Conservation (phyloP, 2,888 invertebrate genomes). For the Drosophila pseudotalamancana region DNA sequence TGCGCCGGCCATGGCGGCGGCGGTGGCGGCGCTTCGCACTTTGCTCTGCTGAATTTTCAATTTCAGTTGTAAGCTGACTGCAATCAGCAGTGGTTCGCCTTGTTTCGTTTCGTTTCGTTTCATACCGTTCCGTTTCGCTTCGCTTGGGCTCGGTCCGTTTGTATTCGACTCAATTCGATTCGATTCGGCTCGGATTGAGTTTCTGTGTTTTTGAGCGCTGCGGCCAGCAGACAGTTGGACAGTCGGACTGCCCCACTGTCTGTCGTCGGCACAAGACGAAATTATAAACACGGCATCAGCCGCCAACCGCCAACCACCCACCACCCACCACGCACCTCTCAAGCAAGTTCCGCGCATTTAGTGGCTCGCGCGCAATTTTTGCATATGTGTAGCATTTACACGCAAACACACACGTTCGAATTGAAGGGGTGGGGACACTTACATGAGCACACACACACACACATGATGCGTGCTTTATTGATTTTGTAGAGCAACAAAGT, state of each 20-base stretch:
- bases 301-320: conserved; percentile 15
- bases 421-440: neutral
- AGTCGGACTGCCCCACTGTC: conserved; percentile 28
- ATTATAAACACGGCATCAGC: conserved; percentile 30
- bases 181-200: conserved; percentile 30
- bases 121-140: conserved; percentile 32
- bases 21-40: conserved; percentile 79
- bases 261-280: conserved; percentile 34
- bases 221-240: conserved; percentile 14
- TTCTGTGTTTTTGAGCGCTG: conserved; percentile 30
- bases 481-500: conserved; percentile 61
- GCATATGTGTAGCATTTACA: conserved; percentile 41
- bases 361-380: conserved; percentile 55
- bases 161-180: conserved; percentile 15
- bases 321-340: conserved; percentile 33
- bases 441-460: conserved; percentile 10
- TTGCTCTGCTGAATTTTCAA: conserved; percentile 83
- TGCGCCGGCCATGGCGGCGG: conserved; percentile 44
- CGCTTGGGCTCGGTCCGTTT: conserved; percentile 19
- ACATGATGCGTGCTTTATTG: conserved; percentile 61
- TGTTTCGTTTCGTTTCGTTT: conserved; percentile 26
- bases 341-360: conserved; percentile 31
- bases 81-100: conserved; percentile 83
- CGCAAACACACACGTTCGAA: neutral
- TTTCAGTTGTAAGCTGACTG: conserved; percentile 84